Evolutionary conservation across 2,888 invertebrate genomes (phyloP), one percentile per base, ranked within the genome.

Genomic region (Encarsia formosa): DNA sequence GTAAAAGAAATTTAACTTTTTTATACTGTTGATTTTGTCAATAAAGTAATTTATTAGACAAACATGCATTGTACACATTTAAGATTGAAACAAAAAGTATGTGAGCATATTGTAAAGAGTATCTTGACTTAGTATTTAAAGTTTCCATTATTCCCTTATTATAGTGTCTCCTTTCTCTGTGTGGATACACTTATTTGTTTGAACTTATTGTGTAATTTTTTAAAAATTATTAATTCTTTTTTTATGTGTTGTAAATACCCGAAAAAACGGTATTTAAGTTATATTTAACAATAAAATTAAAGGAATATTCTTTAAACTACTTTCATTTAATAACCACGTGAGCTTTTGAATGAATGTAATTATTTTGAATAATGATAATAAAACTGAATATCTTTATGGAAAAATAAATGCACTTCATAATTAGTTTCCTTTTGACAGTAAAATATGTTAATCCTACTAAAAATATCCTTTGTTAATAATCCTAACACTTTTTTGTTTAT

Each of bases 221-320:
- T 52, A n/a, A n/a, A n/a, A n/a, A n/a, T n/a, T n/a, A n/a, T n/a
- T n/a, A n/a, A 54, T 65, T 60, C 61, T 65, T 67, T 64, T 57
- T 62, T 68, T 68, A 65, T 64, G 65, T 61, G 62, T 65, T n/a
- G 63, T 66, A 67, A 66, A 59, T 65, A 65, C 57, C 59, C 59
- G 58, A 61, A 63, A 65, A 65, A 65, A 65, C 35, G 44, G 44
- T 55, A 52, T 57, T 70, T 62, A 61, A 67, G 64, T 61, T 62
- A 45, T 54, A 48, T 67, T 68, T 61, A 64, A 65, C 60, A 62
- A 68, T 69, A 67, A 70, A 68, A 61, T 62, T 59, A 60, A 57
- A 54, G 62, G 64, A 63, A 56, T 6, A 58, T 61, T 62, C 58
- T 63, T 62, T 58, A 57, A 58, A 47, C 53, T 62, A 58, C 63